A percentile compares a stretch with the other conserved stretches of the same genome.
These are phyloP conservation scores for Amia ocellicauda DNA, from an alignment of 2,113 vertebrate genomes.

Conservation along the genomic window DNA sequence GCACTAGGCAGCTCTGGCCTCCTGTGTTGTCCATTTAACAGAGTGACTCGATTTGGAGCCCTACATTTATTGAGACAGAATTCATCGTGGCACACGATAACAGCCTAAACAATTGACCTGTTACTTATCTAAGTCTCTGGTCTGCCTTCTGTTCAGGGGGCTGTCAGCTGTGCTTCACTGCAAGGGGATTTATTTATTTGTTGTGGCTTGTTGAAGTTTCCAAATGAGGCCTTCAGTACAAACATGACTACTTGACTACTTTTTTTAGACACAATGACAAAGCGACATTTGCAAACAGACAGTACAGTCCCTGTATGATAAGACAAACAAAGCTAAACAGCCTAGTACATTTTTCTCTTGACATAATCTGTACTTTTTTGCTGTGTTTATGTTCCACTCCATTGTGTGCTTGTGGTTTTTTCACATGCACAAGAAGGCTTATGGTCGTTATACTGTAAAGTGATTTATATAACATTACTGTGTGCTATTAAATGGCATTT, in stretches of 20 bases:
- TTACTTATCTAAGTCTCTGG: constrained; percentile 1
- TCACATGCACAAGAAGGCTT: no score
- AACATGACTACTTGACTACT: background rate
- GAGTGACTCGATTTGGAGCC: background rate
- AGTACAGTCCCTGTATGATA: background rate
- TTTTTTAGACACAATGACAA: background rate
- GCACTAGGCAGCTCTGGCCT: background rate
- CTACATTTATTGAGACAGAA: constrained; percentile 1
- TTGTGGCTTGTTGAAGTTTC: background rate
- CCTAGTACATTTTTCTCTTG: constrained; percentile 30
- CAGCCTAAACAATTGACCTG: constrained; percentile 5
- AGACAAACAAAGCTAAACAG: constrained; percentile 12
- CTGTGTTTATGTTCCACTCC: no score
- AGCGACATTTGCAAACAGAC: background rate
- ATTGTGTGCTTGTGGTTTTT: no score
- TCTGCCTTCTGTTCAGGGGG: background rate
- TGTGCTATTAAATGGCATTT: no score
- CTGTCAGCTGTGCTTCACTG: background rate
- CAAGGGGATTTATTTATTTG: background rate
- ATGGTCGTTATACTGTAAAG: no score
- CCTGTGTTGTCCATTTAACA: no score
- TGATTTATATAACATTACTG: no score
- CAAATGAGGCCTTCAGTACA: background rate
- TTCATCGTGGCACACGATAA: background rate
- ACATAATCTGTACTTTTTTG: no score